Base-by-base conservation (phyloP, 2,113 vertebrate species). In the Gavialis gangeticus region DNA sequence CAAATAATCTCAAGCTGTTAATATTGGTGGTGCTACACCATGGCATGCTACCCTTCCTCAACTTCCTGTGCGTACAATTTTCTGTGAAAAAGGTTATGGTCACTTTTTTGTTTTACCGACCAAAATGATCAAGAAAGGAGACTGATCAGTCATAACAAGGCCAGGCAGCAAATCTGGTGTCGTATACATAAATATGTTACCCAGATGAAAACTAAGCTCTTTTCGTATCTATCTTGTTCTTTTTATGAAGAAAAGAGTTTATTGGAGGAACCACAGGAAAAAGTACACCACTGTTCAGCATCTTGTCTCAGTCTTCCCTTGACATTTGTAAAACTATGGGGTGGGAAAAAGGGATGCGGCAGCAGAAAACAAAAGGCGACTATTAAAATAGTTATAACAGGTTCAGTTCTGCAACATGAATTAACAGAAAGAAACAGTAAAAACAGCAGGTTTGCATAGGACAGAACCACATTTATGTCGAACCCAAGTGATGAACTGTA, bases 11-110 rank as follows among this genome's bases (percentile, higher is more conserved):
- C 78, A 62, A 34, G 17, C 27, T 90, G 91, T 91, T 89, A 94
- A 96, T 96, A 84, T 92, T 94, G 94, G 95, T 82, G 95, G 85
- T 66, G 82, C 89, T 89, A 91, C 71, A 82, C 56, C 12, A 12
- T 83, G 60, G 24, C 60, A 62, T 25, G 60, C 60, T 62, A 25
- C 21, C 3, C 62, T 77, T 88, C 84, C 59, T 92, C 79, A 92
- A 77, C 17, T 82, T 71, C 57, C 30, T 18, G 19, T 30, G 77
- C 64, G 85, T 37, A 56, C 79, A 89, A 79, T 4, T 13, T 3
- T 46, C 87, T 69, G 86, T 64, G 78, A 79, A 85, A 73, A 91
- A 73, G 28, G 0, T 69, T 93, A 87, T 69, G 79, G 14, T 91
- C 77, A 58, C 87, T 92, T 90, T 55, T 87, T 95, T 84, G 84